Conservation (phyloP, 2,113 vertebrate genomes). For the Burhinus oedicnemus region DNA sequence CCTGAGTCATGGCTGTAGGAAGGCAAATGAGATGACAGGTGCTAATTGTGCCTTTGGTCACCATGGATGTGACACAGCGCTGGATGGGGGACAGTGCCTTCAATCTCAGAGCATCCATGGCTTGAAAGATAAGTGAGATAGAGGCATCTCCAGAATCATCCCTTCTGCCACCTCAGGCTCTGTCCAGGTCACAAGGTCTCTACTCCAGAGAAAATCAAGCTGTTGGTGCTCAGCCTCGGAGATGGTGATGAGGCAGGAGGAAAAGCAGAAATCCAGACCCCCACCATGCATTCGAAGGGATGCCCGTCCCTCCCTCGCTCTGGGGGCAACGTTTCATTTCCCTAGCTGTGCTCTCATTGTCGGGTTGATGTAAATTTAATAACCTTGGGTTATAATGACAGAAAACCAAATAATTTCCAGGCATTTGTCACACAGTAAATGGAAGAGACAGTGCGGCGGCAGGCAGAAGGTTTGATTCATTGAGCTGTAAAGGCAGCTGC, state of each 20-base stretch:
- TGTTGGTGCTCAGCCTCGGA: not conserved
- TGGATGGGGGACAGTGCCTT: rapidly evolving
- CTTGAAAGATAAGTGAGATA: not conserved
- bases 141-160: not conserved
- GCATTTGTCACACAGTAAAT: not conserved
- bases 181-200: not conserved
- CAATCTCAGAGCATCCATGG: rapidly evolving
- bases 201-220: not conserved
- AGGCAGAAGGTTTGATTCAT: not conserved
- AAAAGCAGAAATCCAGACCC: not conserved
- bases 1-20: rapidly evolving
- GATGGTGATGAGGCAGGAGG: not conserved
- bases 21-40: not conserved
- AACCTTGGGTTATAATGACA: not conserved
- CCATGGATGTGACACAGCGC: rapidly evolving
- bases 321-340: not conserved
- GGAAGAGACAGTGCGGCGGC: not conserved
- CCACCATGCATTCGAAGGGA: rapidly evolving
- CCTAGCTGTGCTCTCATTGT: not conserved
- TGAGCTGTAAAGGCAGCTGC: slow-evolving; percentile 1
- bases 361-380: slow-evolving; percentile 13
- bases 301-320: not conserved
- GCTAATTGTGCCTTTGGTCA: not conserved
- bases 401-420: not conserved
- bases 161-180: not conserved